Base-by-base conservation (phyloP, 92 coral and sea anemone species). In the Pocillopora meandrina region DNA sequence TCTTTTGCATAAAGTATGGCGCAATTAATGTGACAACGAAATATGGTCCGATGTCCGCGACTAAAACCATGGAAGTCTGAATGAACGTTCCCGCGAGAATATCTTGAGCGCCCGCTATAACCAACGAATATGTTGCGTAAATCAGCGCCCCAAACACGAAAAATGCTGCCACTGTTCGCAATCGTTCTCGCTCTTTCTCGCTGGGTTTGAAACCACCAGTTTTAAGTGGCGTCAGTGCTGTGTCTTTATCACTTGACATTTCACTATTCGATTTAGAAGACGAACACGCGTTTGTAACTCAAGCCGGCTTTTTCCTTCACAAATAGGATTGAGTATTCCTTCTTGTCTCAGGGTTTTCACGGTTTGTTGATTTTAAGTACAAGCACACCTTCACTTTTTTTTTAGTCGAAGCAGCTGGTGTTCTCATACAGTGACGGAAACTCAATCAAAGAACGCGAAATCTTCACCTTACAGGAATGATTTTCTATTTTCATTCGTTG, bases 71-170 rank as follows among this genome's bases (percentile, higher is more conserved):
- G 9, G 98, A 94, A 0, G 98, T 94, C 81, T 94, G 98, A 64
- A 94, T 90, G 33, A 83, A 89, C 19, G 98, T 94, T n/a, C 98
- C 98, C 12, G 95, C 95, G 20, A 94, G 74, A 34, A 94, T 87
- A 69, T 94, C 98, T 79, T 94, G 98, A 6, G 98, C 93, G 13
- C 90, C 95, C n/a, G 98, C 84, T 70, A 94, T 89, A 60, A 94
- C 84, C 34, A 92, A 84, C 33, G 91, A 86, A 76, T 77, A 90
- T 3, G 87, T 78, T 4, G 82, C 87, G 80, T 81, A 87, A 12
- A 76, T 87, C 36, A 92, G 59, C 64, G 87, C 56, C 9, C 95
- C 91, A 61, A 86, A 84, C 33, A 90, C 66, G 72, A 94, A 91
- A 74, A 92, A 94, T 21, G 95, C 95, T 13, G 90, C 12, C 47